Evolutionary conservation across 1,140 invertebrate species (phyloP).

Genomic region (Tetramorium simillimum): DNA sequence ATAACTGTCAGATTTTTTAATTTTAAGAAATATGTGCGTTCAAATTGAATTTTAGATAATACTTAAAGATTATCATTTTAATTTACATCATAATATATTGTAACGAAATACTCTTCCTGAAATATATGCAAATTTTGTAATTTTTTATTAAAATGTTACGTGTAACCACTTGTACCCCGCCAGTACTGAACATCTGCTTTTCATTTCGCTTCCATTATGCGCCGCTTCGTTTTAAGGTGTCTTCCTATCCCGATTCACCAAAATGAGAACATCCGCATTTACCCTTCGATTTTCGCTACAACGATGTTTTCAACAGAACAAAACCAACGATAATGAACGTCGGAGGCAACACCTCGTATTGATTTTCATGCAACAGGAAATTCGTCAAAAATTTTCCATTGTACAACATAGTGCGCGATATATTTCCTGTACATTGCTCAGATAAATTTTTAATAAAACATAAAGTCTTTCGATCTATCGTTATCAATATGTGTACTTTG

Average conservation of each 20-base stretch:
- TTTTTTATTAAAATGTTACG: background rate
- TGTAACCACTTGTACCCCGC: background rate
- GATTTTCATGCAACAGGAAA: slow-evolving; percentile 59
- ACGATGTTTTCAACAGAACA: slow-evolving; percentile 51
- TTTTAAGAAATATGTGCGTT: background rate
- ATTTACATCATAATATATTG: background rate
- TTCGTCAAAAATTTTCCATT: slow-evolving; percentile 36
- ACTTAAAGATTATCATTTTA: slow-evolving; percentile 1
- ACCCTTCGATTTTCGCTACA: slow-evolving; percentile 30
- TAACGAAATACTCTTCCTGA: background rate
- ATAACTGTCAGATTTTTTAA: background rate
- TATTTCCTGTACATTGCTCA: background rate
- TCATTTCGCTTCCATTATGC: slow-evolving; percentile 6
- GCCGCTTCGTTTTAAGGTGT: slow-evolving; percentile 33
- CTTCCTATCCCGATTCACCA: slow-evolving; percentile 61
- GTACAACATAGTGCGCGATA: background rate
- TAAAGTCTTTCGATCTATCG: background rate
- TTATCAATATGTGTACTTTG: background rate
- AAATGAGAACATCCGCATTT: background rate
- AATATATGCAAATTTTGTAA: slow-evolving; percentile 16
- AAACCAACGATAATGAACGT: slow-evolving; percentile 50
- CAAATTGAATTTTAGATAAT: background rate
- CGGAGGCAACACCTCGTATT: slow-evolving; percentile 46
- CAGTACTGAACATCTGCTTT: slow-evolving; percentile 15
- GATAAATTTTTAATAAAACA: slow-evolving; percentile 10